Conservation (phyloP, 1,140 invertebrate genomes). For the Orussus abietinus region DNA sequence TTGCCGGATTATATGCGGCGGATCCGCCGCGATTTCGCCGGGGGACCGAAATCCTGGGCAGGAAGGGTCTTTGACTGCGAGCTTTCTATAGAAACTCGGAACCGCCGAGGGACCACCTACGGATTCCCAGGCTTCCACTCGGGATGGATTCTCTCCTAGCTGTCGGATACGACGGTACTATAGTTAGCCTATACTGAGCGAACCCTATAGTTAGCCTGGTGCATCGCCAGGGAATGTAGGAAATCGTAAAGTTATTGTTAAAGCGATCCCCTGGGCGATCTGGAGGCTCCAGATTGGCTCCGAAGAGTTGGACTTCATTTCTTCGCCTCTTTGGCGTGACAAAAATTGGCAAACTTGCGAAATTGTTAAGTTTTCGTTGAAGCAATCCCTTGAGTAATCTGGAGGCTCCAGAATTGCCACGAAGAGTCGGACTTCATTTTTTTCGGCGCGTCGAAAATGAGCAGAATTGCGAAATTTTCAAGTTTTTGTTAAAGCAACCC, state of each 20-base stretch:
- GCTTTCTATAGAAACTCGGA: conserved; percentile 10
- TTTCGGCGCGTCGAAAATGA: too few relatives aligned
- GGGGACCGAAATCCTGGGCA: too few relatives aligned
- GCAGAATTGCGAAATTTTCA: too few relatives aligned
- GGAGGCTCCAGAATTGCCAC: not conserved
- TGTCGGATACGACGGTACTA: conserved; percentile 12
- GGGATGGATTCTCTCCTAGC: conserved; percentile 16
- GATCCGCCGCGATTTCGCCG: conserved; percentile 10
- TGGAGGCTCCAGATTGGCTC: too few relatives aligned
- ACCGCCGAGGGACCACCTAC: conserved; percentile 18
- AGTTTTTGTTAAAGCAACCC: too few relatives aligned
- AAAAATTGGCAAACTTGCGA: too few relatives aligned
- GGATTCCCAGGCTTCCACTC: conserved; percentile 14
- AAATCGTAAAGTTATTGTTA: conserved; percentile 21
- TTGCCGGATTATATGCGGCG: too few relatives aligned
- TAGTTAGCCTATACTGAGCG: conserved; percentile 15
- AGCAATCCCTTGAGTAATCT: not conserved
- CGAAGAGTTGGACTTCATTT: too few relatives aligned
- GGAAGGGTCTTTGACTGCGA: conserved; percentile 5
- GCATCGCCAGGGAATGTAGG: conserved; percentile 25
- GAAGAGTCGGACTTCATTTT: not conserved
- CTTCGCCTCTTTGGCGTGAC: too few relatives aligned
- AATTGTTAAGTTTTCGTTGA: not conserved
- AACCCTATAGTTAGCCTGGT: conserved; percentile 31
- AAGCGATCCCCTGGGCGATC: conserved; percentile 5